A percentile compares a stretch with the other conserved stretches of the same genome.
phyloP scores from a whole-genome alignment of 1,140 invertebrate genomes.

The Acromyrmex echinatior region DNA sequence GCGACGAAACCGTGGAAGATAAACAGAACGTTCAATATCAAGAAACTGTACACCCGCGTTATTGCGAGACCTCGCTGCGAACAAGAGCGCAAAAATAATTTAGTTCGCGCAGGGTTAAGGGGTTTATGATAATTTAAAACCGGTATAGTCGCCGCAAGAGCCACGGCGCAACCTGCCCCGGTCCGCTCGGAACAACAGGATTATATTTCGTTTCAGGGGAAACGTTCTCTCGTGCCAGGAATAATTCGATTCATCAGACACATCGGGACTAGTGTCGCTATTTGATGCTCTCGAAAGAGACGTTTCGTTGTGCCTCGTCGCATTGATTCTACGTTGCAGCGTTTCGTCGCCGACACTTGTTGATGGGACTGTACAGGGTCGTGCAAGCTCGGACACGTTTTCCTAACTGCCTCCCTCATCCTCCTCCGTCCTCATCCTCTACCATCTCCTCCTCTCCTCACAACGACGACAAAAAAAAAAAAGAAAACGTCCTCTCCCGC shows the following conservation, averaged over 20 bases:
- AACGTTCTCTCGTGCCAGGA: neutral
- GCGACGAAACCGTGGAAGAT: neutral
- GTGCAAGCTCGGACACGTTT: constrained; percentile 83
- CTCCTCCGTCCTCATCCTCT: constrained; percentile 36
- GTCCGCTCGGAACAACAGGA: neutral
- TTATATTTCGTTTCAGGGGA: constrained; percentile 5
- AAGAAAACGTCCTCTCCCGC: constrained; percentile 58
- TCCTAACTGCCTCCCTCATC: constrained; percentile 75
- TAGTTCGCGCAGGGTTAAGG: constrained; percentile 30
- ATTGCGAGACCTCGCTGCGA: neutral
- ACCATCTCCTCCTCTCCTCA: neutral
- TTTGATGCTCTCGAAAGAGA: neutral
- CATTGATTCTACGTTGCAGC: constrained; percentile 20
- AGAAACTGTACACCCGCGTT: neutral
- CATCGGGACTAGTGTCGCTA: neutral
- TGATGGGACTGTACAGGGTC: constrained; percentile 79
- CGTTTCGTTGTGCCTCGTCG: neutral
- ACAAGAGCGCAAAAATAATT: constrained; percentile 55
- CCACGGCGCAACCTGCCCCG: neutral
- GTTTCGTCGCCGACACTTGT: constrained; percentile 79
- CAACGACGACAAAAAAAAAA: constrained; percentile 3
- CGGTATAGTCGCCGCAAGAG: constrained; percentile 47
- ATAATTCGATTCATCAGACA: constrained; percentile 9
- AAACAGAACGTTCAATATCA: constrained; percentile 13
- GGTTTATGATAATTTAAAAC: constrained; percentile 55